Conservation (phyloP, 2,113 vertebrate species). For the Stictonetta naevosa region DNA sequence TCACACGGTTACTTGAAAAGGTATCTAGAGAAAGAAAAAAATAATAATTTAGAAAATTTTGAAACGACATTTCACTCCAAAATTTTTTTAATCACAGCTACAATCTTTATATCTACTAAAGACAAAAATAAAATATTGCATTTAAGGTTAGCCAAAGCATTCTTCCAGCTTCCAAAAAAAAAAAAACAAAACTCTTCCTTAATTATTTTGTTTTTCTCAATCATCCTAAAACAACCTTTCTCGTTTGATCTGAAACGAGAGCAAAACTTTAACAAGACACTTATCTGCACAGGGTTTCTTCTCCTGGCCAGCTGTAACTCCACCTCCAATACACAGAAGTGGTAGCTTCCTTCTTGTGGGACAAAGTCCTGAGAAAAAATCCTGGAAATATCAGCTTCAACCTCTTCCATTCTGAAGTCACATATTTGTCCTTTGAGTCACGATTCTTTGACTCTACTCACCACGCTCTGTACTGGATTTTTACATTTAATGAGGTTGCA, state of each 20-base stretch:
- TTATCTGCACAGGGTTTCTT: background rate
- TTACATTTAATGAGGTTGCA: constrained; percentile 39
- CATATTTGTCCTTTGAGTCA: background rate
- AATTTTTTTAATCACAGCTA: background rate
- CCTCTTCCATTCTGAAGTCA: background rate
- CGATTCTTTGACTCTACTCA: background rate
- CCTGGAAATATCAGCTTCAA: background rate
- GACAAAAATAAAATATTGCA: background rate
- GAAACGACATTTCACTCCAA: background rate
- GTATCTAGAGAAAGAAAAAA: background rate
- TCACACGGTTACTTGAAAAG: background rate
- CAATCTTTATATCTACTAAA: background rate
- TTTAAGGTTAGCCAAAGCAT: background rate
- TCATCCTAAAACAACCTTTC: background rate
- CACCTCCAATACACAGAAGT: background rate
- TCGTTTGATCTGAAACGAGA: background rate
- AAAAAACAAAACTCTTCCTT: background rate
- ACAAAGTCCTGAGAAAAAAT: background rate
- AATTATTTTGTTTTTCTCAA: background rate
- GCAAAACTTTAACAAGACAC: background rate
- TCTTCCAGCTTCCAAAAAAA: background rate
- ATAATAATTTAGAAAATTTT: background rate
- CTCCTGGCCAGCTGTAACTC: background rate
- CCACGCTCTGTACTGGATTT: background rate
- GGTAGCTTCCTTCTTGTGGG: background rate